A percentile compares a stretch with the other conserved stretches of the same genome.
Conservation (phyloP, 2,888 invertebrate species). For the Melanostoma scalare region DNA sequence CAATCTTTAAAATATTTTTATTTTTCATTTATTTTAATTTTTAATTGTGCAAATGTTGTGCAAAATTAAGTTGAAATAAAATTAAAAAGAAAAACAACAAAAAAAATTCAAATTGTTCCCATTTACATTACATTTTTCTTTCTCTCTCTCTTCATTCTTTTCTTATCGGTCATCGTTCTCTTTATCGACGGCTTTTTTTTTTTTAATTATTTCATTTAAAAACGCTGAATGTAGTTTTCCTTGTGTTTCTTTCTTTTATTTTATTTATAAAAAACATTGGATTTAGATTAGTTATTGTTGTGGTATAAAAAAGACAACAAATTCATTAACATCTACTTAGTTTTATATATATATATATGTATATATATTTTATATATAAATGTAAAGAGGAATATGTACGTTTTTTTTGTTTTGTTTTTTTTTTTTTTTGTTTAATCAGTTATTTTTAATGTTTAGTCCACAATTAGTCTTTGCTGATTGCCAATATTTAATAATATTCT, state of each 20-base stretch:
- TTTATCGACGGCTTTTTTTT: slow-evolving; percentile 3
- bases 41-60: slow-evolving; percentile 70
- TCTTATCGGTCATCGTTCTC: too few species aligned
- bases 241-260: slow-evolving; percentile 16
- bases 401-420: neutral
- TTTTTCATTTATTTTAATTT: slow-evolving; percentile 45
- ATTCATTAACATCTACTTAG: slow-evolving; percentile 64
- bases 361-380: neutral
- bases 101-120: slow-evolving; percentile 62
- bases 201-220: slow-evolving; percentile 31
- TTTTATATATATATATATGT: slow-evolving; percentile 26
- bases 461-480: slow-evolving; percentile 75
- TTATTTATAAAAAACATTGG: slow-evolving; percentile 35
- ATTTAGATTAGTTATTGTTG: slow-evolving; percentile 41
- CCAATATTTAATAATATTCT: slow-evolving; percentile 69
- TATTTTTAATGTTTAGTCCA: slow-evolving; percentile 68
- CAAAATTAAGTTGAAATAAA: slow-evolving; percentile 55
- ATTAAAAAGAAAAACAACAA: slow-evolving; percentile 19
- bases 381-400: slow-evolving; percentile 70
- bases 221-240: slow-evolving; percentile 40
- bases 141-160: neutral
- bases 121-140: slow-evolving; percentile 54
- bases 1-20: slow-evolving; percentile 30
- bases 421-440: slow-evolving; percentile 42
- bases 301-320: slow-evolving; percentile 59